Evolutionary conservation across 2,797 vertebrate species (phyloP).

Genomic region (Bradypodion ventrale): DNA sequence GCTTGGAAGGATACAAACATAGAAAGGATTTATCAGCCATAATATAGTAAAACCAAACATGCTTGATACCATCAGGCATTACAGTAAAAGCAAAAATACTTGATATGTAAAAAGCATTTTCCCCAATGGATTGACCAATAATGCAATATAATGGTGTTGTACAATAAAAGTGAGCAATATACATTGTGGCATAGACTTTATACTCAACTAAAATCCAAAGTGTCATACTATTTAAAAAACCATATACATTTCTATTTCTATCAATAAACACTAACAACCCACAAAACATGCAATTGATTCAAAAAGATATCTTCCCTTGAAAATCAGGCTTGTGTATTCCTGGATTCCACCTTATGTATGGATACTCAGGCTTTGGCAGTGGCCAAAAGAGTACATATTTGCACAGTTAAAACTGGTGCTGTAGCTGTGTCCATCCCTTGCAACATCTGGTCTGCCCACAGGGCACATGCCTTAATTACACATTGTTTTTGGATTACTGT

Average conservation of each 20-base stretch:
- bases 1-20: neutral
- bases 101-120: neutral
- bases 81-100: conserved; percentile 48
- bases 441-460: too few relatives aligned
- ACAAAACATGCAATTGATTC: too few relatives aligned
- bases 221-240: neutral
- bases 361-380: too few relatives aligned
- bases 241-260: neutral
- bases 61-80: neutral
- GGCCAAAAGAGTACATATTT: too few relatives aligned
- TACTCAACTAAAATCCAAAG: neutral
- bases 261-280: neutral
- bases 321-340: too few relatives aligned
- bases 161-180: neutral
- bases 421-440: too few relatives aligned
- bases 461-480: too few relatives aligned
- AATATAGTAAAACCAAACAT: conserved; percentile 15
- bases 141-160: conserved; percentile 28
- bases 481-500: too few relatives aligned
- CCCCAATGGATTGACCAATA: conserved; percentile 29
- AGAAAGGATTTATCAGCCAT: conserved; percentile 32
- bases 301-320: too few relatives aligned
- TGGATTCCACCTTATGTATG: too few relatives aligned
- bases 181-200: neutral
- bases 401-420: too few relatives aligned